Evolutionary conservation across 1,140 invertebrate species (phyloP), one percentile per base, ranked within the genome.

Genomic region (Chironomus striatipennis): DNA sequence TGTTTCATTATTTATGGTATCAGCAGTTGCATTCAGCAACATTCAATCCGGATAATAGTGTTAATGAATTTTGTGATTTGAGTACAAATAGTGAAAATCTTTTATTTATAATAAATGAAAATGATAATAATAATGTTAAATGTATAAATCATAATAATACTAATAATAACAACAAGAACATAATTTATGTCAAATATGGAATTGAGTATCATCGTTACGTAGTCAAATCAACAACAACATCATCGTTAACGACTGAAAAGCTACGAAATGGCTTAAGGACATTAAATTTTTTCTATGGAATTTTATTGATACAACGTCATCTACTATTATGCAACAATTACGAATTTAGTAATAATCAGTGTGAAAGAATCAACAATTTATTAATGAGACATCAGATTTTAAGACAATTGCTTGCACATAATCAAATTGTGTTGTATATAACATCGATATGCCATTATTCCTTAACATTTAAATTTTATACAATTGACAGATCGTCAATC

Each of bases 31-130:
- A 9, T 18, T 4, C n/a, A 5, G 10, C n/a, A 70, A 7, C 47
- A n/a, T 57, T n/a, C n/a, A n/a, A n/a, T n/a, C n/a, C n/a, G n/a
- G n/a, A n/a, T n/a, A 57, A 12, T 70, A 18, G 65, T 17, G 12
- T 57, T n/a, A 57, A 70, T 70, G 18, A 6, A 70, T 70, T 70
- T 70, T 70, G 65, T 70, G 65, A 70, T 21, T 70, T 70, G 65
- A 70, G 65, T 70, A 70, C 65, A 70, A 70, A 70, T 70, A 70
- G 65, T 70, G 20, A 70, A 18, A 9, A 70, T 18, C 18, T 21
- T 4, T 57, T 57, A 57, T 12, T 57, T 5, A 57, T n/a, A 15
- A 57, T 57, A n/a, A 57, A n/a, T 47, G 24, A 34, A 34, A 34
- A 34, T 34, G 24, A 34, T 34, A 34, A 34, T 34, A 34, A 34